Base-by-base conservation (phyloP, 1,140 invertebrate species). In the Drosophila dunni region DNA sequence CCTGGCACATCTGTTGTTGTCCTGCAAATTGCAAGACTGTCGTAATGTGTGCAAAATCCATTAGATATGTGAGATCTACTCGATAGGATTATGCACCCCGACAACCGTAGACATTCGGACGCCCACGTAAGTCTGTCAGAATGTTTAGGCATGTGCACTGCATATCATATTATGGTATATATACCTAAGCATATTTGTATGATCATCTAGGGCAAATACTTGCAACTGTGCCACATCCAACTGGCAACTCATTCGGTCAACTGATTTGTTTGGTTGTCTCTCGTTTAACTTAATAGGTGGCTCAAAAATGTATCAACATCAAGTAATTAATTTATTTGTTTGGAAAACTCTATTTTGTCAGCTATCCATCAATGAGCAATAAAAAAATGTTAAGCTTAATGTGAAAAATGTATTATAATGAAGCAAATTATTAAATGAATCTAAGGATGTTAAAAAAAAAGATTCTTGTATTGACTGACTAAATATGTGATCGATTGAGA, bases 1-100 rank as follows among this genome's bases (percentile, higher is more conserved):
- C 36, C 33, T 11, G 11, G 13, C 36, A 60, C 64, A 79, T 81
- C 65, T 80, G 72, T 58, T 79, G 72, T 64, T 64, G 72, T 70
- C 53, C 72, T 58, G 61, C 54, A 53, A 75, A 70, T 75, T 64
- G 69, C 48, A 66, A 71, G 65, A n/a, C n/a, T 53, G 29, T 42
- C 17, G 24, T 48, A 85, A 86, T 86, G 83, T 86, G 83, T 86
- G 83, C 83, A 54, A 89, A 86, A 86, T 86, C 83, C 83, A 86
- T 86, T 86, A 79, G 83, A 86, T 71, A 86, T 88, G 83, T 88
- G 73, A 77, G 84, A 88, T 88, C 73, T 69, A 33, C 58, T 65
- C 73, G 76, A 86, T 83, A 60, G 77, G 83, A 86, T 86, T 88
- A 86, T 48, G 54, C 69, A 56, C 17, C 38, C 67, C 53, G 66